phyloP scores from a whole-genome alignment of 2,888 invertebrate species.

The Caenorhabditis zanzibari region DNA sequence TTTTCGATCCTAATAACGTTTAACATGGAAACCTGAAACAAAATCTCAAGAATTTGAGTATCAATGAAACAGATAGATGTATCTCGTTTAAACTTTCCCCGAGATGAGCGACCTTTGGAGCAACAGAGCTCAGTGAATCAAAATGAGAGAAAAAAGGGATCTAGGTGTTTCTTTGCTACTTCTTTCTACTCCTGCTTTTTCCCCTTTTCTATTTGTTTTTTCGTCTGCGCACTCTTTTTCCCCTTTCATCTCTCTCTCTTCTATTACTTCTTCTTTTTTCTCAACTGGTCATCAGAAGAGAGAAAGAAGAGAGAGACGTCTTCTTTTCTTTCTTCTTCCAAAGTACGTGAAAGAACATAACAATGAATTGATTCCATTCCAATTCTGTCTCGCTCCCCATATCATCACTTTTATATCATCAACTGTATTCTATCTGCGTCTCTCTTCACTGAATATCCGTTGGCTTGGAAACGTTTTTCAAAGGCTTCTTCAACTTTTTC shows the following conservation, averaged over 20 bases:
- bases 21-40: no score
- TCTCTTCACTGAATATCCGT: conserved; percentile 6
- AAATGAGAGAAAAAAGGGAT: conserved; percentile 11
- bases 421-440: conserved; percentile 11
- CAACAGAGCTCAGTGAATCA: conserved; percentile 20
- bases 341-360: conserved; percentile 39
- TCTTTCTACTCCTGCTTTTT: conserved; percentile 4
- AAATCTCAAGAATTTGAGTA: not conserved
- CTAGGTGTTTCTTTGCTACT: conserved; percentile 3
- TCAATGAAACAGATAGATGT: not conserved
- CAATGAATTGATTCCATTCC: conserved; percentile 47
- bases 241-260: not conserved
- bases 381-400: not conserved
- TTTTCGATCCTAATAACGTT: no score
- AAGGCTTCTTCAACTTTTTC: conserved; percentile 5
- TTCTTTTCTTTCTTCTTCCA: conserved; percentile 19
- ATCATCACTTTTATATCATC: conserved; percentile 10
- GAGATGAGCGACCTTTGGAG: conserved; percentile 21
- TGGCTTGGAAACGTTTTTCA: conserved; percentile 24
- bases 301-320: conserved; percentile 1
- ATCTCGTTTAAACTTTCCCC: conserved; percentile 16
- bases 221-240: conserved; percentile 17
- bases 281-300: conserved; percentile 33
- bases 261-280: conserved; percentile 2
- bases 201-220: conserved; percentile 32